phyloP scores from a whole-genome alignment of 2,797 vertebrate genomes.

The Telmatherina bonti region DNA sequence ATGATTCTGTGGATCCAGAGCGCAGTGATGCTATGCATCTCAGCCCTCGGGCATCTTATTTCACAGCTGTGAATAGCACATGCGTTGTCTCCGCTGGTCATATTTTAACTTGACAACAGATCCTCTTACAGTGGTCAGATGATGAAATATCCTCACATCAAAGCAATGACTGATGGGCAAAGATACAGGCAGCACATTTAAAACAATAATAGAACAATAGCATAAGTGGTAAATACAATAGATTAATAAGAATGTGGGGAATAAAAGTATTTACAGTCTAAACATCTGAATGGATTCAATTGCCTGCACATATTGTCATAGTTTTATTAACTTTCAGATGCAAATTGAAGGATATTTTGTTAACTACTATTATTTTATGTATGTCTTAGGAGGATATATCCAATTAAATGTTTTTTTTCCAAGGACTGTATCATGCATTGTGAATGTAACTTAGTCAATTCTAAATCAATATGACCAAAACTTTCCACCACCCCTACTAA shows the following conservation, averaged over 20 bases:
- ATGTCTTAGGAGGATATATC: no score
- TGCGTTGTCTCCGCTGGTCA: conserved; percentile 38
- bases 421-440: conserved; percentile 3
- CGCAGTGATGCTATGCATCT: conserved; percentile 6
- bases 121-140: conserved; percentile 33
- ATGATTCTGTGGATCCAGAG: conserved; percentile 56
- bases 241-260: conserved; percentile 8
- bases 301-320: background rate
- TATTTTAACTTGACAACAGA: conserved; percentile 59
- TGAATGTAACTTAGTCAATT: no score
- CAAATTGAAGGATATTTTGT: background rate
- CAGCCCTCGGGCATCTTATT: conserved; percentile 56
- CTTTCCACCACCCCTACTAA: background rate
- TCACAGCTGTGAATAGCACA: conserved; percentile 65
- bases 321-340: background rate
- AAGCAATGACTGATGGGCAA: conserved; percentile 15
- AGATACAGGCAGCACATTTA: conserved; percentile 7
- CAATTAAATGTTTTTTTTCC: background rate
- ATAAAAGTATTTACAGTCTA: background rate
- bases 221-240: background rate
- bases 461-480: background rate
- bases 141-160: conserved; percentile 22
- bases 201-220: background rate
- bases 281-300: background rate
- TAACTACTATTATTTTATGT: no score